Evolutionary conservation across 1,140 invertebrate genomes (phyloP).

Genomic region (Augochlora pura): DNA sequence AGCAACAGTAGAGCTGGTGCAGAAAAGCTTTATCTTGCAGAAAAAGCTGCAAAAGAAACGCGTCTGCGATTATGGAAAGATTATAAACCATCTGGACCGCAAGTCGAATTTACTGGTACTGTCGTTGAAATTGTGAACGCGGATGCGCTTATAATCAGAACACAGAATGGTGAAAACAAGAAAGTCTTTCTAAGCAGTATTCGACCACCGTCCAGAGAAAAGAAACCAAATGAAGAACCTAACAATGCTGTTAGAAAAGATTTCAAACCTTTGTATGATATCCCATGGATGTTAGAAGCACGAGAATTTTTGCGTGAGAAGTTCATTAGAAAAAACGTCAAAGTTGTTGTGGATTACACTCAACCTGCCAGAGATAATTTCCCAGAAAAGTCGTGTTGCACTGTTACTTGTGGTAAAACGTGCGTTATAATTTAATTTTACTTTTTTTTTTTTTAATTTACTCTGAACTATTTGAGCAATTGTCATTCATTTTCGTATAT

Average conservation of each 20-base stretch:
- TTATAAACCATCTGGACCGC: slow-evolving; percentile 84
- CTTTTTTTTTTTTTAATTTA: neutral
- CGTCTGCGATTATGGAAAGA: slow-evolving; percentile 94
- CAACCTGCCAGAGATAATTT: slow-evolving; percentile 96
- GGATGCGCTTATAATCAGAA: slow-evolving; percentile 94
- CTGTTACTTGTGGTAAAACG: slow-evolving; percentile 91
- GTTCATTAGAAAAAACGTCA: slow-evolving; percentile 96
- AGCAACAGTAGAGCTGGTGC: slow-evolving; percentile 90
- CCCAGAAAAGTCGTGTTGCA: slow-evolving; percentile 97
- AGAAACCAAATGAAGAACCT: slow-evolving; percentile 82
- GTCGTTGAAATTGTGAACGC: slow-evolving; percentile 96
- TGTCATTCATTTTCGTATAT: slow-evolving; percentile 7
- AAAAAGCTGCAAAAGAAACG: slow-evolving; percentile 94
- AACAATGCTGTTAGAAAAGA: slow-evolving; percentile 84
- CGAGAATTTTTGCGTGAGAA: slow-evolving; percentile 98
- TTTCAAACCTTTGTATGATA: slow-evolving; percentile 95
- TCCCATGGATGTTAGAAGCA: slow-evolving; percentile 99
- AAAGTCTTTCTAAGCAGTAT: slow-evolving; percentile 98
- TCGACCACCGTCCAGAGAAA: slow-evolving; percentile 89
- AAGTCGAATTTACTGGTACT: slow-evolving; percentile 90
- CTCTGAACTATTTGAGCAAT: neutral
- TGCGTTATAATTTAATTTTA: slow-evolving; percentile 80
- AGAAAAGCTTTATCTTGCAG: slow-evolving; percentile 90
- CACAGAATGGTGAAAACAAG: slow-evolving; percentile 88
- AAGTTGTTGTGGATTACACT: slow-evolving; percentile 96